Base-by-base conservation (phyloP, 2,113 vertebrate genomes). In the Australoheros scitulus region DNA sequence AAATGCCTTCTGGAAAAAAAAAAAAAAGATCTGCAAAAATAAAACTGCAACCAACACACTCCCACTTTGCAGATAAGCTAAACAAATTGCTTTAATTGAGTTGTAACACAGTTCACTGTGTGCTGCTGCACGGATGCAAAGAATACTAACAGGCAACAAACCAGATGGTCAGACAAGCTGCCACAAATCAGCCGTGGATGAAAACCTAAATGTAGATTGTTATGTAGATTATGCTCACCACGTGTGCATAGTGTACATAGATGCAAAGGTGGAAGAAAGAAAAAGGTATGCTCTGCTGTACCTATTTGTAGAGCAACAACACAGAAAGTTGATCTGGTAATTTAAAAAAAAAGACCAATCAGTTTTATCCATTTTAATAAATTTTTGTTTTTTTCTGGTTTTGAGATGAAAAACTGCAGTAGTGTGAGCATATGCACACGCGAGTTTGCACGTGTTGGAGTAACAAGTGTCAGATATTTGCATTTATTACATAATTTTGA, bases 101-200 rank as follows among this genome's bases (percentile, higher is more conserved):
- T 72, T 32, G 43, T 47, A 32, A 47, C 43, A 18, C 26, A 32
- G 26, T 72, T 72, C 29, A 26, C 65, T 50, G 65, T 72, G 26
- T 32, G 65, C 65, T 52, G 65, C 65, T 52, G 65, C 47, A 52
- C 26, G 32, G 47, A 72, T n/a, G 65, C 65, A 32, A 72, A 52
- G 65, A 72, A 72, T 52, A 72, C 26, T 72, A 72, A 72, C 29
- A 72, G 65, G 47, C 47, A 72, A 13, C 65, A 72, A 72, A 52
- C 26, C 65, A 72, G 65, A 72, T 72, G 65, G 65, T 72, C 26
- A 52, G 47, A 72, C 65, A 72, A 72, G 47, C 65, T 72, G 65
- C 47, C 65, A 52, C 26, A 72, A 52, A 72, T 72, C 29, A 72
- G 65, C 11, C 10, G 1, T 72, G 65, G 47, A 72, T 72, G 65